These are phyloP conservation scores for Allobates femoralis DNA, from an alignment of 2,797 vertebrate genomes.

Conservation along the genomic window DNA sequence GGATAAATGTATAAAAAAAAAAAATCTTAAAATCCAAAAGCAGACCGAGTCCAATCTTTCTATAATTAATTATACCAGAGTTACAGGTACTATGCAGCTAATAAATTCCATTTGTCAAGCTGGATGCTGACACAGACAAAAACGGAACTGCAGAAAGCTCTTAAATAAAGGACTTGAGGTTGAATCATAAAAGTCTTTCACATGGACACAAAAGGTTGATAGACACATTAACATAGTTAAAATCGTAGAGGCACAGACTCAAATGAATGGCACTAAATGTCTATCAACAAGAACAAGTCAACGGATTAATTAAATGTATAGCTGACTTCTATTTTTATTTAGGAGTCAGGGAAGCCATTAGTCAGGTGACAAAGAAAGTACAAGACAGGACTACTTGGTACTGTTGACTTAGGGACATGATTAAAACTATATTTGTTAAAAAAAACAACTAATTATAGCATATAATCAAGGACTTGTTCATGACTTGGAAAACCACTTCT, in stretches of 20 bases:
- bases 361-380: slow-evolving; percentile 11
- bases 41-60: slow-evolving; percentile 26
- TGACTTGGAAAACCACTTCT: too few species aligned
- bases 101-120: slow-evolving; percentile 59
- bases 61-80: slow-evolving; percentile 56
- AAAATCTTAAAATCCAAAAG: slow-evolving; percentile 31
- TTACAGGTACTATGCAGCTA: slow-evolving; percentile 58
- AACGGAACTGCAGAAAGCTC: slow-evolving; percentile 40
- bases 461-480: too few species aligned
- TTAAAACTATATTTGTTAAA: background rate
- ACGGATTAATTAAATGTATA: slow-evolving; percentile 17
- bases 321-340: slow-evolving; percentile 14
- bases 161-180: slow-evolving; percentile 51
- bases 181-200: slow-evolving; percentile 58
- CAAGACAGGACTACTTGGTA: background rate
- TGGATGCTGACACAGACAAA: slow-evolving; percentile 54
- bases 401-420: background rate
- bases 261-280: slow-evolving; percentile 51
- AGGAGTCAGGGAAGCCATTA: background rate
- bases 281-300: slow-evolving; percentile 29
- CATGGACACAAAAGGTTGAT: slow-evolving; percentile 58
- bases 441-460: background rate
- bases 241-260: slow-evolving; percentile 34
- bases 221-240: slow-evolving; percentile 50
- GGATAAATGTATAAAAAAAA: slow-evolving; percentile 18